phyloP scores from a whole-genome alignment of 2,888 invertebrate species.

The Eurois occulta region DNA sequence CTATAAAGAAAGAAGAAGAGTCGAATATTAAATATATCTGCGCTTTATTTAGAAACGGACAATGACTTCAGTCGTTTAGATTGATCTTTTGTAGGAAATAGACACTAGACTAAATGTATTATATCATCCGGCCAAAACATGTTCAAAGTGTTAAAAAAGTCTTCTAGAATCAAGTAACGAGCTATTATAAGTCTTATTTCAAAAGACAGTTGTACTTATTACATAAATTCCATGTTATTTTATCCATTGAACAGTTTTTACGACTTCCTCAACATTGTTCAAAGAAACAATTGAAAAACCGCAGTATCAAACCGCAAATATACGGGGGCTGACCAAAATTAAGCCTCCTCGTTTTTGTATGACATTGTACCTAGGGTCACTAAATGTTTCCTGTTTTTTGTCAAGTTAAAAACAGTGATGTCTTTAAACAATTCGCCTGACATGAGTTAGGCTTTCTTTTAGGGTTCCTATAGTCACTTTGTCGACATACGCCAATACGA shows the following conservation, averaged over 20 bases:
- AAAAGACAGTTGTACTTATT: not conserved
- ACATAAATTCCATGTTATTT: not conserved
- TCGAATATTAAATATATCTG: slow-evolving; percentile 2
- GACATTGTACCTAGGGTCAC: slow-evolving; percentile 2
- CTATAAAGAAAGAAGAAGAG: no score
- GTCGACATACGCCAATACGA: not conserved
- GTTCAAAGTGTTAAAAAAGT: no score
- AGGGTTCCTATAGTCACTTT: no score
- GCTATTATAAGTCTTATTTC: not conserved
- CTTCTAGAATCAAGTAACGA: not conserved
- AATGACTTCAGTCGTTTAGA: no score
- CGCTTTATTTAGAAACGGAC: not conserved
- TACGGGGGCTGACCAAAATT: not conserved
- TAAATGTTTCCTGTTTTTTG: not conserved
- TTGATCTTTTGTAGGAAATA: not conserved
- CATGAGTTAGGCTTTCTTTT: not conserved
- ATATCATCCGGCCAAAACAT: not conserved
- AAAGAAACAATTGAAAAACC: slow-evolving; percentile 21
- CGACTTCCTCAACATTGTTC: slow-evolving; percentile 17
- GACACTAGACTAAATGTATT: not conserved
- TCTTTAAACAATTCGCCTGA: not conserved
- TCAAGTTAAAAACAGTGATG: no score
- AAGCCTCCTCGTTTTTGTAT: not conserved
- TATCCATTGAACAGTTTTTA: slow-evolving; percentile 2
- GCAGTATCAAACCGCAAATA: slow-evolving; percentile 20